phyloP scores from a whole-genome alignment of 2,888 invertebrate genomes.

The Brenthis daphne region DNA sequence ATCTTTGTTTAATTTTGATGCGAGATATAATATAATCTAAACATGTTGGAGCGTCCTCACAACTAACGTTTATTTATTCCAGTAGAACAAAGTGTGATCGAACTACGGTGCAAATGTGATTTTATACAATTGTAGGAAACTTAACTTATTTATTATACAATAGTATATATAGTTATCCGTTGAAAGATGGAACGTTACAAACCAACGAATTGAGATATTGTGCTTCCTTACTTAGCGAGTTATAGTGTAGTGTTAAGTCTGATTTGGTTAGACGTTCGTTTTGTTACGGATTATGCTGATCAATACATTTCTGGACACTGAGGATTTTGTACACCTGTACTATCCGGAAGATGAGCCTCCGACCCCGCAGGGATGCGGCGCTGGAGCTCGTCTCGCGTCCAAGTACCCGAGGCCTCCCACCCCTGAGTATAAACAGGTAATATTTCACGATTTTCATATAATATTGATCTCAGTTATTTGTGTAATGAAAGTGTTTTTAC shows the following conservation, averaged over 20 bases:
- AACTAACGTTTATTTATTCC: constrained; percentile 39
- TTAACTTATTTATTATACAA: constrained; percentile 58
- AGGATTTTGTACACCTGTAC: constrained; percentile 80
- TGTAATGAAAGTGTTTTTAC: too few species aligned
- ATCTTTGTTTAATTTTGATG: constrained; percentile 9
- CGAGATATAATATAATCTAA: neutral
- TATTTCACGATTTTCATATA: neutral
- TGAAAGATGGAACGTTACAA: constrained; percentile 70
- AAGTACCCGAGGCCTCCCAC: constrained; percentile 74
- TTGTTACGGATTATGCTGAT: constrained; percentile 74
- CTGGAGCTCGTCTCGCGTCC: constrained; percentile 74
- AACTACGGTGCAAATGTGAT: constrained; percentile 70
- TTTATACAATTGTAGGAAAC: constrained; percentile 69
- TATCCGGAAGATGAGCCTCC: constrained; percentile 77
- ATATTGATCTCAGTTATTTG: too few species aligned
- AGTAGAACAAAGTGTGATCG: constrained; percentile 59
- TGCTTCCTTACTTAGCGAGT: constrained; percentile 67
- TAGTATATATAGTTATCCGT: constrained; percentile 49
- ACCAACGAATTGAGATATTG: constrained; percentile 61
- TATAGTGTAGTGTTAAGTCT: constrained; percentile 57
- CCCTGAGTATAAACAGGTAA: constrained; percentile 73
- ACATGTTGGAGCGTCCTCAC: constrained; percentile 2
- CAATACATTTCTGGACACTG: constrained; percentile 80
- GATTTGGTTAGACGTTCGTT: constrained; percentile 63
- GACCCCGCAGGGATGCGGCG: constrained; percentile 70